Base-by-base conservation (phyloP, 2,113 vertebrate species). In the Theristicus caerulescens region DNA sequence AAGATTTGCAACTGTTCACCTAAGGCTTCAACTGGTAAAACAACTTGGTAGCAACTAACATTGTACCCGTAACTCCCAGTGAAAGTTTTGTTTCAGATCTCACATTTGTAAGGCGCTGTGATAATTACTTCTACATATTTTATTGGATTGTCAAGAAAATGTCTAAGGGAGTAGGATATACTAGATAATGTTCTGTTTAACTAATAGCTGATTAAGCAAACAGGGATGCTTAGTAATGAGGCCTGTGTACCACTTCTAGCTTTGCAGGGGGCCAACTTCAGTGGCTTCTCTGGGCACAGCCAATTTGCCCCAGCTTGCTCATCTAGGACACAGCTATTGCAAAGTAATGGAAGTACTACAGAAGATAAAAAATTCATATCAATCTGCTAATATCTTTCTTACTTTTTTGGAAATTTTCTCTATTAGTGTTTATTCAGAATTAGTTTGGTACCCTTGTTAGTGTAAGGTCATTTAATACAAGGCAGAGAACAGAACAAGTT, bases 171-270 rank as follows among this genome's bases (percentile, higher is more conserved):
- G 2, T 16, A 57, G 21, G 15, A n/a, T n/a, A 58, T 9, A 46
- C 4, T 32, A 77, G 20, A n/a, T 25, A 71, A 13, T 11, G 7
- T 20, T 47, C 16, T 49, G 16, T 77, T n/a, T 76, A 44, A 44
- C 9, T 47, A n/a, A 25, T 13, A 29, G 3, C 5, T 83, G 47
- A 57, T 55, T 49, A 83, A 64, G n/a, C 31, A 67, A 70, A 34
- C 8, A 46, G 59, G 25, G 8, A 4, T 34, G 7, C 19, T 47
- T 26, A 36, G 16, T 42, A 32, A 21, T 25, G 40, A 78, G 22
- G 22, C 3, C 21, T 26, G 6, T 0, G 0, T 29, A 29, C 2
- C 0, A n/a, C 73, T 57, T 57, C 42, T 29, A 77, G 26, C 8
- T 86, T 83, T 3, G 0, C 13, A 29, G 17, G 9, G 8, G 10